Evolutionary conservation across 1,140 invertebrate genomes (phyloP).

Genomic region (Triops longicaudatus): DNA sequence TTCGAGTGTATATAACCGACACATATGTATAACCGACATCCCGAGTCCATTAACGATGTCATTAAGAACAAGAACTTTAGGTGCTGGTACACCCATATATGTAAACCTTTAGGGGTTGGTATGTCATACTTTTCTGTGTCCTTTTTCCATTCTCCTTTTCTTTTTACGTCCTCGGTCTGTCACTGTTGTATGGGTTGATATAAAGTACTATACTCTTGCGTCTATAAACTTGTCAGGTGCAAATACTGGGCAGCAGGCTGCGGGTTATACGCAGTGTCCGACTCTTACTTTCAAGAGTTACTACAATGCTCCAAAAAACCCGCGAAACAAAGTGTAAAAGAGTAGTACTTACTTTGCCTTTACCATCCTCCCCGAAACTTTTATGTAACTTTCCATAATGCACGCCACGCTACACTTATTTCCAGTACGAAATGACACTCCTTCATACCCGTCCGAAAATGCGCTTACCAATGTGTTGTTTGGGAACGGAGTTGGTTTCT

Average conservation of each 20-base stretch:
- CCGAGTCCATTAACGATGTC: slow-evolving; percentile 1
- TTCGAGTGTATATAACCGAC: neutral
- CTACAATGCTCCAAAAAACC: too few relatives aligned
- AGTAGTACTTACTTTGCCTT: too few relatives aligned
- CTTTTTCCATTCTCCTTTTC: neutral
- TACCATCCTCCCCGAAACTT: too few relatives aligned
- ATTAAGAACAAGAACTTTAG: neutral
- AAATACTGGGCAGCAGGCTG: neutral
- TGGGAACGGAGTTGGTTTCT: too few relatives aligned
- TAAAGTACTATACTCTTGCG: neutral
- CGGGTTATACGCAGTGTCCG: too few relatives aligned
- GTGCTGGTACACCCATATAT: neutral
- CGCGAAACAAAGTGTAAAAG: too few relatives aligned
- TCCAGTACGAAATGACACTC: too few relatives aligned
- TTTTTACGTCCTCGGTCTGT: neutral
- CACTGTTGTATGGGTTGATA: neutral
- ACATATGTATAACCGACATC: neutral
- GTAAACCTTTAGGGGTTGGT: neutral
- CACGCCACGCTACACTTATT: too few relatives aligned
- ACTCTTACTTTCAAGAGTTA: too few relatives aligned
- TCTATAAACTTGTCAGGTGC: slow-evolving; percentile 12
- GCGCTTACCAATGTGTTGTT: too few relatives aligned
- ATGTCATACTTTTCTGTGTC: neutral
- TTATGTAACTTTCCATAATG: too few relatives aligned
- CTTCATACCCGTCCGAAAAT: too few relatives aligned